Conservation (phyloP, 2,888 invertebrate genomes). For the Axea sp. region DNA sequence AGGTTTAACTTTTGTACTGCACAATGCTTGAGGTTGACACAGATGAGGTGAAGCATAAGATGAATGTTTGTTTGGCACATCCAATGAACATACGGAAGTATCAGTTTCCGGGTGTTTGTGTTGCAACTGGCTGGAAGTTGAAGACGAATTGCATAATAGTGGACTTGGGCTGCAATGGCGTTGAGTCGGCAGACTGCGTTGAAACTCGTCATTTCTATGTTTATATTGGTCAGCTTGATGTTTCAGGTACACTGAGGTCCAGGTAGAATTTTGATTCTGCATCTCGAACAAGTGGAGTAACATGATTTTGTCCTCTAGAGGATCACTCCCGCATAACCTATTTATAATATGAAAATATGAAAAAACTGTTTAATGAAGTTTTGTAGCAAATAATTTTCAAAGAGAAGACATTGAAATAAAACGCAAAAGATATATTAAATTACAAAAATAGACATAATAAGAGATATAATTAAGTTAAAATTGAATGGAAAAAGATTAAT, state of each 20-base stretch:
- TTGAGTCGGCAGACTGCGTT: constrained; percentile 63
- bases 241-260: constrained; percentile 72
- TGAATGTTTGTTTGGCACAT: constrained; percentile 62
- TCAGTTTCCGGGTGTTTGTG: constrained; percentile 71
- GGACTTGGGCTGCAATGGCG: constrained; percentile 68
- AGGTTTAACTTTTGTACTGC: constrained; percentile 40
- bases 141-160: constrained; percentile 58
- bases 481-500: not conserved
- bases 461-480: constrained; percentile 1
- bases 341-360: constrained; percentile 7
- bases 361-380: not conserved
- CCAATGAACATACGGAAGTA: constrained; percentile 63
- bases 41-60: constrained; percentile 55
- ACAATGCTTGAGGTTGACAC: constrained; percentile 59
- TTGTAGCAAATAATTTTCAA: not conserved
- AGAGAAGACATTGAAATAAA: constrained; percentile 3
- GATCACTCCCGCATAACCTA: constrained; percentile 67
- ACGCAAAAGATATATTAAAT: constrained; percentile 2
- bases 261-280: constrained; percentile 77
- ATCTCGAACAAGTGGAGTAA: constrained; percentile 82
- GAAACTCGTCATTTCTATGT: constrained; percentile 56
- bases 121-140: constrained; percentile 61
- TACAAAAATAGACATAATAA: constrained; percentile 10
- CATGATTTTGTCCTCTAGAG: constrained; percentile 82
- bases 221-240: constrained; percentile 69